Evolutionary conservation across 2,113 vertebrate genomes (phyloP), one percentile per base, ranked within the genome.

Genomic region (Pachyramphus minor): DNA sequence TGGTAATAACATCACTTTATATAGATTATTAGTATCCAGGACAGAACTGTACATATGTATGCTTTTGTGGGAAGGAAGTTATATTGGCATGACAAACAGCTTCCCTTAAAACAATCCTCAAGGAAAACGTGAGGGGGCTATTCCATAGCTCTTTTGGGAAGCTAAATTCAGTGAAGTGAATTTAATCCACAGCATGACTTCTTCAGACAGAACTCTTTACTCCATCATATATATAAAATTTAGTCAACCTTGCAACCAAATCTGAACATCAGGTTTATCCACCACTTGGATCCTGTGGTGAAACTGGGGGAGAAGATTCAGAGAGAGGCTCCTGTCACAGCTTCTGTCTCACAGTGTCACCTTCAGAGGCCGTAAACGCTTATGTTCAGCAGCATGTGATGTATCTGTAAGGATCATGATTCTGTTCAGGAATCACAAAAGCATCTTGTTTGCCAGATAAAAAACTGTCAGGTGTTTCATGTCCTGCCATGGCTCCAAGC

Each of bases 1-100:
- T 90, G 60, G 86, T 91, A 96, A 94, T 92, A 79, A 72, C 73
- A 93, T 78, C 79, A 79, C 37, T 92, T 96, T 76, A 44, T 81
- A 22, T 7, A 53, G 73, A 39, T 69, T 72, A 60, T 24, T 86
- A 64, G 37, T 12, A 75, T 90, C 69, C 41, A 45, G 27, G 27
- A 12, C 76, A 84, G 91, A 92, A 14, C 11, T 27, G 52, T 23
- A 45, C 2, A 0, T 60, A 41, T n/a, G 14, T 37, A 28, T 15
- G 25, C 30, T 74, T 90, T 89, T 90, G 15, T 58, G 83, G 77
- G 64, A 89, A 88, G 58, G 83, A 55, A 94, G 77, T 66, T 83
- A 27, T 3, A 60, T 5, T 52, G 76, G n/a, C 49, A 41, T 49
- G 52, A 63, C 2, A 1, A 88, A 59, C 25, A 71, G 9, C 52